phyloP scores from a whole-genome alignment of 2,888 invertebrate species.

The Diaprepes abbreviatus region DNA sequence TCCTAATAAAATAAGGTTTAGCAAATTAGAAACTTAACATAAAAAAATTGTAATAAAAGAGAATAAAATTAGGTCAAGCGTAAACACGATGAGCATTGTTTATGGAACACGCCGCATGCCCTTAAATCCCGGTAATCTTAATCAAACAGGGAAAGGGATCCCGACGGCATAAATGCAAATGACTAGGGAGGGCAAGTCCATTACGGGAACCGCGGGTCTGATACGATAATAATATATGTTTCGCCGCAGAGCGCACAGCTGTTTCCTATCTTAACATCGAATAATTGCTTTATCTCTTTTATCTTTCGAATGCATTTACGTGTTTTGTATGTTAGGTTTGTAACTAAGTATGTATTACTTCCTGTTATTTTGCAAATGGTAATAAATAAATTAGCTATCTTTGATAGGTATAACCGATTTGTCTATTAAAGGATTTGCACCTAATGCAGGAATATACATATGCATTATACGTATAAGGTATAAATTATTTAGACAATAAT shows the following conservation, averaged over 20 bases:
- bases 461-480: too few relatives aligned
- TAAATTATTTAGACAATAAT: too few relatives aligned
- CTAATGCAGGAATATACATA: not conserved
- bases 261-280: constrained; percentile 58
- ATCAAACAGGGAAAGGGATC: constrained; percentile 43
- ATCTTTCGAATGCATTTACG: constrained; percentile 46
- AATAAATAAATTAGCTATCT: not conserved
- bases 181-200: constrained; percentile 58
- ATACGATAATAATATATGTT: constrained; percentile 64
- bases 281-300: constrained; percentile 60
- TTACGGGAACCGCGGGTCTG: constrained; percentile 59
- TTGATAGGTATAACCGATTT: not conserved
- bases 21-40: not conserved
- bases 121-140: constrained; percentile 41
- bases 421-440: not conserved
- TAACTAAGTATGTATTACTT: constrained; percentile 6
- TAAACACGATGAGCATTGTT: constrained; percentile 42
- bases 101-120: constrained; percentile 27
- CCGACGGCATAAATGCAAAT: constrained; percentile 59
- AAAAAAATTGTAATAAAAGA: not conserved
- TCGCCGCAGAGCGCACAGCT: constrained; percentile 57
- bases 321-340: constrained; percentile 11
- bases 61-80: constrained; percentile 31
- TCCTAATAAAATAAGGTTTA: too few relatives aligned
- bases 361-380: constrained; percentile 7